Base-by-base conservation (phyloP, 2,888 invertebrate species). In the Drosophila diplacantha region DNA sequence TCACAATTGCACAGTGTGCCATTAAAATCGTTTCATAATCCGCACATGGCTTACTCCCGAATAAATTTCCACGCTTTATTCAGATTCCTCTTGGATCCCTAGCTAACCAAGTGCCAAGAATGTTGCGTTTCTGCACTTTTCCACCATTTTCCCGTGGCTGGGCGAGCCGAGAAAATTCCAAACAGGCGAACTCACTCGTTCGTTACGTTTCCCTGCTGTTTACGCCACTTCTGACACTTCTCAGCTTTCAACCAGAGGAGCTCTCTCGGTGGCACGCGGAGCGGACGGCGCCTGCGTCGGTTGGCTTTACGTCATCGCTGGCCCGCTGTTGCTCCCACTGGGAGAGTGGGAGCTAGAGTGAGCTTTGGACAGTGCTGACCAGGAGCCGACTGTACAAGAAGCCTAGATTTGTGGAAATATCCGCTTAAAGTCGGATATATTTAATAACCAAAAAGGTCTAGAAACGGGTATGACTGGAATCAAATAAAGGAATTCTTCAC, bases 171-270 rank as follows among this genome's bases (percentile, higher is more conserved):
- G 78, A 81, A 81, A 72, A 76, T 78, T 82, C 79, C 72, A 81
- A 79, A 82, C 79, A 83, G 79, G 59, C 71, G 74, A 79, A 73
- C 56, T 73, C 44, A 46, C 44, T 46, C 44, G 44, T 46, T 46
- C 65, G 73, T 76, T 72, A 81, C 81, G 78, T 81, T 81, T 76
- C 72, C 71, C 81, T 78, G 82, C 77, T 81, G 82, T 76, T 81
- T 77, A 81, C 76, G 70, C 70, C 80, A 73, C 70, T 75, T 81
- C 74, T 81, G 74, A 74, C 77, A 76, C 72, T 76, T 81, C 74
- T 76, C 72, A 63, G 73, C 71, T 69, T 68, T 50, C 35, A 39
- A 35, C 52, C 63, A 62, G 20, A 31, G 43, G 52, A 41, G 18
- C 29, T 29, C 53, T 62, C 62, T 62, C 24, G 12, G 35, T 44